Conservation (phyloP, 2,888 invertebrate species). For the Unio pictorum region DNA sequence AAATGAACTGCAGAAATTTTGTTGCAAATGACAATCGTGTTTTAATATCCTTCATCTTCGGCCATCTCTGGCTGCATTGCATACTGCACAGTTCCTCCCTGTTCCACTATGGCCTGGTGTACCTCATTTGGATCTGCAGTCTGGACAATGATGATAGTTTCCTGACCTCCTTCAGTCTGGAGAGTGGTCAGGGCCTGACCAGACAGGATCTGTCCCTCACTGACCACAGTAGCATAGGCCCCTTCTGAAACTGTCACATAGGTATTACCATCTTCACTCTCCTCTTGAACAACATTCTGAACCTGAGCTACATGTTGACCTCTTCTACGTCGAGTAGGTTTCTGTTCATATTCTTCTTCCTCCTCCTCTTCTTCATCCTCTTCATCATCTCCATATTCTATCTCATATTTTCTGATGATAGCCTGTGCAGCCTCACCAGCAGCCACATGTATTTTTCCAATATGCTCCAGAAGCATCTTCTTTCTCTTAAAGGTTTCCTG, state of each 20-base stretch:
- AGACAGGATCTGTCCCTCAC: slow-evolving; percentile 54
- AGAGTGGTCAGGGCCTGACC: slow-evolving; percentile 61
- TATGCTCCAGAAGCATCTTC: slow-evolving; percentile 62
- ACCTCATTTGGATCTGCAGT: slow-evolving; percentile 62
- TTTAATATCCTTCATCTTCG: no score
- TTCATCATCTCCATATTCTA: slow-evolving; percentile 59
- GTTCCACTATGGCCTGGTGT: slow-evolving; percentile 64
- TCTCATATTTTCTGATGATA: slow-evolving; percentile 57
- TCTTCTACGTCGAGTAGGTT: slow-evolving; percentile 1
- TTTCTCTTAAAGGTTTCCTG: slow-evolving; percentile 66
- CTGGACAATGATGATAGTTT: slow-evolving; percentile 66
- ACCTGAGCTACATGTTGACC: slow-evolving; percentile 35
- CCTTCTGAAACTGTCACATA: slow-evolving; percentile 46
- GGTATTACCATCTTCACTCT: slow-evolving; percentile 37
- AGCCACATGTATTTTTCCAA: slow-evolving; percentile 62
- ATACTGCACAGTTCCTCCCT: slow-evolving; percentile 57
- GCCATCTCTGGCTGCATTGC: slow-evolving; percentile 46
- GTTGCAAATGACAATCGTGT: no score
- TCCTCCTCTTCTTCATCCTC: slow-evolving; percentile 45
- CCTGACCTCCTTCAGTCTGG: slow-evolving; percentile 60
- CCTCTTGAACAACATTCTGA: slow-evolving; percentile 32
- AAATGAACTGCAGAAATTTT: no score
- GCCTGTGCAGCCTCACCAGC: slow-evolving; percentile 63
- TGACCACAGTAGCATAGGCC: slow-evolving; percentile 46
- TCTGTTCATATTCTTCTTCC: slow-evolving; percentile 29